Evolutionary conservation across 2,888 invertebrate species (phyloP).

Genomic region (Actias luna): DNA sequence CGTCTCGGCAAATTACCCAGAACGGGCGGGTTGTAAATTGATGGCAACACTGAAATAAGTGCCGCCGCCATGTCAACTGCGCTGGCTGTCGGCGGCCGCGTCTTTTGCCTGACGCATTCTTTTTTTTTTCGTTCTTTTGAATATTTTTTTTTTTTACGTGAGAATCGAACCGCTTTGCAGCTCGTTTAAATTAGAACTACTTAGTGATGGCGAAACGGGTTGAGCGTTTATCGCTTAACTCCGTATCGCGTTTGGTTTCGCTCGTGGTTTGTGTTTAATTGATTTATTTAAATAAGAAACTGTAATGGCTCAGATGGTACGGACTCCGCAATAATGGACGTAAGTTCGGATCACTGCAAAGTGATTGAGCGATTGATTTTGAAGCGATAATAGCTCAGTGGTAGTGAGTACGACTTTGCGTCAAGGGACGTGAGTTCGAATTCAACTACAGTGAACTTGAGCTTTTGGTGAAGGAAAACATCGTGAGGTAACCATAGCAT

Average conservation of each 20-base stretch:
- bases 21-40: constrained; percentile 62
- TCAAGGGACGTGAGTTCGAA: too few species aligned
- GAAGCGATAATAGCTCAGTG: too few species aligned
- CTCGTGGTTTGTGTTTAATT: not conserved
- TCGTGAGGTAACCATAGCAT: too few species aligned
- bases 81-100: constrained; percentile 46
- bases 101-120: constrained; percentile 32
- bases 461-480: too few species aligned
- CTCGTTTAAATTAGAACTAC: constrained; percentile 52
- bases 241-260: not conserved
- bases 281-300: too few species aligned
- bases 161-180: constrained; percentile 35
- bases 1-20: constrained; percentile 73
- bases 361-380: too few species aligned
- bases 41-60: constrained; percentile 60
- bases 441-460: too few species aligned
- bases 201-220: constrained; percentile 27
- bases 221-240: constrained; percentile 10
- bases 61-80: constrained; percentile 54
- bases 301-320: too few species aligned
- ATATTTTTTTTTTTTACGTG: constrained; percentile 18
- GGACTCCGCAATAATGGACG: too few species aligned
- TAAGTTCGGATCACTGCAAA: too few species aligned
- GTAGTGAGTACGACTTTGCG: too few species aligned
- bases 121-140: constrained; percentile 37